Evolutionary conservation across 2,888 invertebrate species (phyloP), one percentile per base, ranked within the genome.

Genomic region (Sarcophaga rosellei): DNA sequence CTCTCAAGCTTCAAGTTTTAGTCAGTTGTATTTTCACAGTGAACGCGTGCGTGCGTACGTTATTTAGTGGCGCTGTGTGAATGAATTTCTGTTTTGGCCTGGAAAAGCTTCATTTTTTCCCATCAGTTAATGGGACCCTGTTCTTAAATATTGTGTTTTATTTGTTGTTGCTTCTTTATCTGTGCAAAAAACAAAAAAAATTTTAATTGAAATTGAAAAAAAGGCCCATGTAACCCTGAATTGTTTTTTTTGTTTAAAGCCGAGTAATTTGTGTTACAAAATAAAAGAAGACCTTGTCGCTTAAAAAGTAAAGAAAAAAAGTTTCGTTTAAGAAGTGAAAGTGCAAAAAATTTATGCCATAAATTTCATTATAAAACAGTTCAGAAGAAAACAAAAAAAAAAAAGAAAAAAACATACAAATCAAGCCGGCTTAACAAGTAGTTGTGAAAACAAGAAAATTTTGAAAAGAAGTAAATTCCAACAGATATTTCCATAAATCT

Each of bases 11-110:
- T 20, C 20, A 63, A 44, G 70, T 57, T 82, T 62, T 63, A 61
- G 73, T 87, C 81, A 88, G 88, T 88, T 83, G 78, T 79, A 84
- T 85, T 87, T 87, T 83, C 83, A 81, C 84, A 87, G 88, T 85
- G 88, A 86, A 85, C 88, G 88, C 85, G 87, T 87, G 82, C 87
- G 83, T 83, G 84, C 78, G 82, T 86, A 86, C 86, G 86, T 84
- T 86, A 53, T 53, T 15, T 45, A 63, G 86, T 86, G 86, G 86
- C 86, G 86, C 86, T 86, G 86, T 84, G 84, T 53, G 17, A 53
- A 53, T 53, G 53, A 53, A 53, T 53, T 17, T 53, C 17, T 53
- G 15, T 15, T 17, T 53, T 53, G 17, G 17, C 35, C 35, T 35
- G 35, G 35, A 35, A 59, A 59, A 75, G 44, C 53, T 53, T 57